These are phyloP conservation scores for Pontoporia blainvillei DNA, from an alignment of 2,113 vertebrate genomes.

Conservation along the genomic window DNA sequence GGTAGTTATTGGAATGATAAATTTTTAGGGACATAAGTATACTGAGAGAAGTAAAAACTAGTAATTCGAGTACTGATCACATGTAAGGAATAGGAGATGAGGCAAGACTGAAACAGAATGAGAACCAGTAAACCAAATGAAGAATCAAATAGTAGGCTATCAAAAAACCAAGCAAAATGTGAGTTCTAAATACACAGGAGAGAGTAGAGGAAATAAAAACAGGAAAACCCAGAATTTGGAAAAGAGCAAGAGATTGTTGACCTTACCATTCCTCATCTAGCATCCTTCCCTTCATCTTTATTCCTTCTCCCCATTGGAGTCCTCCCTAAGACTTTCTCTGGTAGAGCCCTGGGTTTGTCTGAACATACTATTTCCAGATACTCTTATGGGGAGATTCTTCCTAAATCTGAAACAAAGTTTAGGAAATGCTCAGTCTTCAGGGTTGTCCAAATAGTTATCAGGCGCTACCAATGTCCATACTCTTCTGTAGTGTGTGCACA, in stretches of 20 bases:
- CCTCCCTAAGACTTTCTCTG: background rate
- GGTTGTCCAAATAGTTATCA: background rate
- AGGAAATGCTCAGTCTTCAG: background rate
- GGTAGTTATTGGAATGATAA: background rate
- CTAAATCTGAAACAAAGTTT: background rate
- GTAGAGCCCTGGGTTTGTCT: background rate
- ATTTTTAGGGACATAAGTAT: background rate
- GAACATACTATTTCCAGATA: background rate
- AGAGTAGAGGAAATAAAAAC: background rate
- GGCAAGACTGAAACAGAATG: background rate
- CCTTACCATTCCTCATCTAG: fast-evolving
- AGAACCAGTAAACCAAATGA: background rate
- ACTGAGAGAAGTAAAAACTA: background rate
- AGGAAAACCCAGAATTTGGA: background rate
- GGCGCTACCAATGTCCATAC: background rate
- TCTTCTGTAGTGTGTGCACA: background rate
- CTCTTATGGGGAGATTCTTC: background rate
- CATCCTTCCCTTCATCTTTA: background rate
- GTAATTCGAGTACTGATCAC: background rate
- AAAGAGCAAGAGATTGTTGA: background rate
- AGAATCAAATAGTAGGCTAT: background rate
- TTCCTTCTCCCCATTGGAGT: background rate
- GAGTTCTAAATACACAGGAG: background rate
- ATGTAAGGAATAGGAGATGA: background rate
- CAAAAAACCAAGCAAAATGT: background rate